phyloP scores from a whole-genome alignment of 2,113 vertebrate genomes.

The Scalopus aquaticus region DNA sequence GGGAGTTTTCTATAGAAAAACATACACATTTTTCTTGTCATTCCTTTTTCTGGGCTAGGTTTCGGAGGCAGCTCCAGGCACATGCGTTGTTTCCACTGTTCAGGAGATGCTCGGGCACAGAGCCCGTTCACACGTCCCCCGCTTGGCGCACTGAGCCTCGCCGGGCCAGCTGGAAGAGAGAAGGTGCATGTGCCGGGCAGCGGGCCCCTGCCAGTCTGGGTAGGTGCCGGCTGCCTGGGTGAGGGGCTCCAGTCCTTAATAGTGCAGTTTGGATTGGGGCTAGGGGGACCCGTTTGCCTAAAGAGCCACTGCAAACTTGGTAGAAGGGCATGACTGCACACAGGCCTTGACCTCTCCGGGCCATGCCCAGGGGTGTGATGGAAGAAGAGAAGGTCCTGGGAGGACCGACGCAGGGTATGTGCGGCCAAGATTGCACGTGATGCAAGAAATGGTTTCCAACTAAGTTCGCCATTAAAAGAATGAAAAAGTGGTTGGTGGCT shows the following conservation, averaged over 20 bases:
- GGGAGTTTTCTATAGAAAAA: not conserved
- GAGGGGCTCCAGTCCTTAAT: conserved; percentile 15
- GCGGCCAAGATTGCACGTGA: not conserved
- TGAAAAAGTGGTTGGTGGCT: not conserved
- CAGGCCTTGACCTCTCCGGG: not conserved
- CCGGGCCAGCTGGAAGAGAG: conserved; percentile 60
- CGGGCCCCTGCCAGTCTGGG: conserved; percentile 46
- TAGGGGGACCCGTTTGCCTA: not conserved
- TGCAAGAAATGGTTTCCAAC: not conserved
- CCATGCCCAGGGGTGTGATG: too few species aligned
- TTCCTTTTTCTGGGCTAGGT: not conserved
- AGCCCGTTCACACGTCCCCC: conserved; percentile 50
- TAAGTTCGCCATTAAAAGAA: not conserved
- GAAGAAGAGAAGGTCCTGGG: rapidly evolving
- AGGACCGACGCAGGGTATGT: rapidly evolving
- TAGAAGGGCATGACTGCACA: not conserved
- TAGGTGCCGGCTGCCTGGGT: conserved; percentile 21
- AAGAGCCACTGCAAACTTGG: too few species aligned
- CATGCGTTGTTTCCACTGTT: not conserved
- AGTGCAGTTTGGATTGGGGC: not conserved
- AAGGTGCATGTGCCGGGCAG: conserved; percentile 32
- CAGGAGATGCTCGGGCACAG: not conserved
- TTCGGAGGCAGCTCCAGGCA: not conserved
- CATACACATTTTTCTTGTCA: not conserved
- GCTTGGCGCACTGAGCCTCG: conserved; percentile 44